These are phyloP conservation scores for Styela plicata DNA, from an alignment of 23 tunicate species.

Conservation along the genomic window DNA sequence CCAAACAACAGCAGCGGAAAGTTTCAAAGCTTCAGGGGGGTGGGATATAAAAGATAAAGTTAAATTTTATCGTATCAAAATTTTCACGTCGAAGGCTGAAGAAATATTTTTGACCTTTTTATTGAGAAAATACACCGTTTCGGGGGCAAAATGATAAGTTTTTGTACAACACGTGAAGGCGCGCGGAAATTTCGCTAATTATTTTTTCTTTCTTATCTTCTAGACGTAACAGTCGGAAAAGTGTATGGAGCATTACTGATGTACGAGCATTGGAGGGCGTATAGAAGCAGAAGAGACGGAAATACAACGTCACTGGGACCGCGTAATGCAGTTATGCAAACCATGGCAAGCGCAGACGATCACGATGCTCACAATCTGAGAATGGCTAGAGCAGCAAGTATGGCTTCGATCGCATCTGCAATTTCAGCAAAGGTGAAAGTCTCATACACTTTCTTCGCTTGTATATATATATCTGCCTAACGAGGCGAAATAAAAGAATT, in stretches of 20 bases:
- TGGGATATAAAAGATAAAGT: too few relatives aligned
- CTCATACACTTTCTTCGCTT: too few relatives aligned
- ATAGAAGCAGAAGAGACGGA: conserved; percentile 75
- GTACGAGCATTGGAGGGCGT: conserved; percentile 99
- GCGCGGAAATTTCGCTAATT: too few relatives aligned
- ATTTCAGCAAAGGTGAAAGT: conserved; percentile 48
- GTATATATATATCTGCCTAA: too few relatives aligned
- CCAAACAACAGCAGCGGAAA: too few relatives aligned
- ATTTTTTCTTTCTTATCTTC: too few relatives aligned
- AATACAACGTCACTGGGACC: conserved; percentile 35
- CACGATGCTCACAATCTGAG: neutral
- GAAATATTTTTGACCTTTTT: neutral
- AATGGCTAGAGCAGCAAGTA: conserved; percentile 16
- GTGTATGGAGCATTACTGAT: conserved; percentile 96
- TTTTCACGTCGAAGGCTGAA: neutral
- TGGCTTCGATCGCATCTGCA: conserved; percentile 52
- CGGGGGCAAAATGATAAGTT: too few relatives aligned
- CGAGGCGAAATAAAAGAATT: too few relatives aligned
- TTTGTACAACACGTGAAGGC: too few relatives aligned
- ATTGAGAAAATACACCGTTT: too few relatives aligned
- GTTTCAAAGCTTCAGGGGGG: too few relatives aligned
- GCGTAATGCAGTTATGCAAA: conserved; percentile 22
- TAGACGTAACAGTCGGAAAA: conserved; percentile 81
- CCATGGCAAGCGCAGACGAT: conserved; percentile 1
- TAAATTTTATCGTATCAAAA: too few relatives aligned